phyloP scores from a whole-genome alignment of 2,888 invertebrate genomes.

The Teleiodes luculella region DNA sequence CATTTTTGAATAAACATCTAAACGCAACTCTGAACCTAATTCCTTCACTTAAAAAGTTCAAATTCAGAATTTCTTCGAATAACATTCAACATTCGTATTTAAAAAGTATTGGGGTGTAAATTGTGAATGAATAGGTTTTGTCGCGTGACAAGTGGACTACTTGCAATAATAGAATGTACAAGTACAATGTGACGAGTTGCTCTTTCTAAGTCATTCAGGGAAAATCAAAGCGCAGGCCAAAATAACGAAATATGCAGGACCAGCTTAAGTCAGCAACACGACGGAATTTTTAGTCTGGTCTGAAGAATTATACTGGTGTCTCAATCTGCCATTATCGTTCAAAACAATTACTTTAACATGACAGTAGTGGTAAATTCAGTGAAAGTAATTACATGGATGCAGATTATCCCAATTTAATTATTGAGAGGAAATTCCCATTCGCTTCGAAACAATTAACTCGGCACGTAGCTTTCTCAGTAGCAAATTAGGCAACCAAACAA shows the following conservation, averaged over 20 bases:
- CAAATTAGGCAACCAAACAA: not conserved
- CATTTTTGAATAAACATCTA: conserved; percentile 26
- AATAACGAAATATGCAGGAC: conserved; percentile 6
- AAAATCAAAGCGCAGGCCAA: conserved; percentile 21
- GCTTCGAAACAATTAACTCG: conserved; percentile 1
- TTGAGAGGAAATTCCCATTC: conserved; percentile 17
- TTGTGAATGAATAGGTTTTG: conserved; percentile 67
- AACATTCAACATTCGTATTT: conserved; percentile 16
- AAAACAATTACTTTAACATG: conserved; percentile 58
- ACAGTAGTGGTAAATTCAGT: conserved; percentile 44
- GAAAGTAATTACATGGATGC: conserved; percentile 29
- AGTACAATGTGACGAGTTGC: conserved; percentile 28
- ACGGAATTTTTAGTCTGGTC: not conserved
- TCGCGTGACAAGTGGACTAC: conserved; percentile 64
- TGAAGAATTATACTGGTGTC: conserved; percentile 10
- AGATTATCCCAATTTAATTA: conserved; percentile 42
- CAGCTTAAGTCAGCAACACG: not conserved
- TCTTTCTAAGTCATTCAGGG: conserved; percentile 33
- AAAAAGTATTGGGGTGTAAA: conserved; percentile 38
- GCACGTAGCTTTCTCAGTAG: not conserved
- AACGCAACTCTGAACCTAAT: conserved; percentile 17
- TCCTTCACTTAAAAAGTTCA: not conserved
- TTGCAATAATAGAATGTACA: conserved; percentile 36
- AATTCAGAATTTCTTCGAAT: not conserved
- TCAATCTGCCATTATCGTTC: conserved; percentile 45